Percentiles rank a stretch among this genome's conserved stretches.
These are phyloP conservation scores for Spinus olivaceus DNA, from an alignment of 2,797 vertebrate genomes.

Conservation along the genomic window DNA sequence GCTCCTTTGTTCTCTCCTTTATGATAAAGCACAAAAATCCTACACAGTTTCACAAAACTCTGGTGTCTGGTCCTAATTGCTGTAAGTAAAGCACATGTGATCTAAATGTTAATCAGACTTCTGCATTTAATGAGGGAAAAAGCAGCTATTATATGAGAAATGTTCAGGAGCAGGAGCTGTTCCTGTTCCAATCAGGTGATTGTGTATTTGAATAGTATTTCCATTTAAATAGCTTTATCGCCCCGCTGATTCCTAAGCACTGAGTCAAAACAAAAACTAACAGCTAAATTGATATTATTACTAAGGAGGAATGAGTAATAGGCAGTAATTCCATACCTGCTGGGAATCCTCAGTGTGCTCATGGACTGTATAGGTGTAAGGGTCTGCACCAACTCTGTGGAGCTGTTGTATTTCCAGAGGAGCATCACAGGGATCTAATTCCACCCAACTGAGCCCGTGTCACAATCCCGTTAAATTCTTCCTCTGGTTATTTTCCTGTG, in stretches of 20 bases:
- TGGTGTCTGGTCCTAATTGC: constrained; percentile 65
- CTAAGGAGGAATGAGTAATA: constrained; percentile 44
- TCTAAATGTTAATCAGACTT: constrained; percentile 70
- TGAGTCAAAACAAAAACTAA: constrained; percentile 58
- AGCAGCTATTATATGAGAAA: constrained; percentile 41
- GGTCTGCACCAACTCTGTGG: neutral
- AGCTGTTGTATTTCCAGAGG: neutral
- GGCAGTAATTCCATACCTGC: constrained; percentile 40
- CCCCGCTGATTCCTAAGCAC: constrained; percentile 53
- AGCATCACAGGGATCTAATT: neutral
- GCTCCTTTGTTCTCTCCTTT: constrained; percentile 58
- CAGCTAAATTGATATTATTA: constrained; percentile 60
- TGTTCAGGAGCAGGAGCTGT: constrained; percentile 49
- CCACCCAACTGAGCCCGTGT: neutral
- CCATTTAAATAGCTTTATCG: constrained; percentile 54
- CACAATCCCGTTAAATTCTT: neutral
- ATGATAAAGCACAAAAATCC: constrained; percentile 42
- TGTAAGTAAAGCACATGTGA: constrained; percentile 55
- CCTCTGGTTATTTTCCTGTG: neutral
- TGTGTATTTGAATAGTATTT: constrained; percentile 59
- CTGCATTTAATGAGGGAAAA: constrained; percentile 69
- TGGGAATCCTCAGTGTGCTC: constrained; percentile 26
- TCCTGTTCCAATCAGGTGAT: constrained; percentile 18
- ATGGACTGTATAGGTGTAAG: neutral
- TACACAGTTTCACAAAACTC: constrained; percentile 49